Conservation (phyloP, 37 sponge, comb jelly and placozoan species). For the Spongilla lacustris region DNA sequence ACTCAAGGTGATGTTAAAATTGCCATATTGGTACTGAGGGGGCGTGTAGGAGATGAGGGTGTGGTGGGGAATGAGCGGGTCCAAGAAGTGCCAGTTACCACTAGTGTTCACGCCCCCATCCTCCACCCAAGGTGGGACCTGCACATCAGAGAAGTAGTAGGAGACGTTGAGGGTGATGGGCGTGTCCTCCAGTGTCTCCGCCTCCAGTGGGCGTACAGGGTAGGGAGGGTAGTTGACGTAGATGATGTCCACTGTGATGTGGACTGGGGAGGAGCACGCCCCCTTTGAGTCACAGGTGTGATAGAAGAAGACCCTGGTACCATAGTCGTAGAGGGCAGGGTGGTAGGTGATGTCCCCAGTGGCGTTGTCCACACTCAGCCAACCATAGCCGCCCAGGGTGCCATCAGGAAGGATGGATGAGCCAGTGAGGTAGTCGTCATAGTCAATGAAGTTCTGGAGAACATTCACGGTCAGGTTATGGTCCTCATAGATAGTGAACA, state of each 20-base stretch:
- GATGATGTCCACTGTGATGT: slow-evolving; percentile 52
- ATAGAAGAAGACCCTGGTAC: slow-evolving; percentile 57
- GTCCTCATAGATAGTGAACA: slow-evolving; percentile 69
- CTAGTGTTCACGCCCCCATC: too few species aligned
- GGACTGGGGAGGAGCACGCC: slow-evolving; percentile 53
- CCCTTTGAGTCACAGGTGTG: slow-evolving; percentile 75
- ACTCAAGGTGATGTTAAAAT: slow-evolving; percentile 35
- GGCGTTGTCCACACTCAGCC: slow-evolving; percentile 23
- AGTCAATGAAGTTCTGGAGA: slow-evolving; percentile 68
- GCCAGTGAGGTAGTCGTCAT: slow-evolving; percentile 72
- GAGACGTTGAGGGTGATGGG: slow-evolving; percentile 20
- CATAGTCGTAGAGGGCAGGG: slow-evolving; percentile 65
- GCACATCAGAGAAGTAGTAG: slow-evolving; percentile 73
- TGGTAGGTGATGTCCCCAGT: slow-evolving; percentile 61
- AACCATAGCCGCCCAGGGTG: slow-evolving; percentile 54
- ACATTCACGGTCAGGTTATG: slow-evolving; percentile 61
- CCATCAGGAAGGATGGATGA: slow-evolving; percentile 46
- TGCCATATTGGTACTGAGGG: slow-evolving; percentile 27
- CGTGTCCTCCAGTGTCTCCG: slow-evolving; percentile 67
- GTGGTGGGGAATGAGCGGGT: too few species aligned
- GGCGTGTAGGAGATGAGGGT: slow-evolving; percentile 30
- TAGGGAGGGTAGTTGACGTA: slow-evolving; percentile 85
- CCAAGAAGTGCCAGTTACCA: too few species aligned
- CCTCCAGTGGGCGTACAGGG: slow-evolving; percentile 36
- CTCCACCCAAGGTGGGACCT: not conserved